These are phyloP conservation scores for Enteromius paludinosus DNA, from an alignment of 2,797 vertebrate genomes.

Conservation along the genomic window DNA sequence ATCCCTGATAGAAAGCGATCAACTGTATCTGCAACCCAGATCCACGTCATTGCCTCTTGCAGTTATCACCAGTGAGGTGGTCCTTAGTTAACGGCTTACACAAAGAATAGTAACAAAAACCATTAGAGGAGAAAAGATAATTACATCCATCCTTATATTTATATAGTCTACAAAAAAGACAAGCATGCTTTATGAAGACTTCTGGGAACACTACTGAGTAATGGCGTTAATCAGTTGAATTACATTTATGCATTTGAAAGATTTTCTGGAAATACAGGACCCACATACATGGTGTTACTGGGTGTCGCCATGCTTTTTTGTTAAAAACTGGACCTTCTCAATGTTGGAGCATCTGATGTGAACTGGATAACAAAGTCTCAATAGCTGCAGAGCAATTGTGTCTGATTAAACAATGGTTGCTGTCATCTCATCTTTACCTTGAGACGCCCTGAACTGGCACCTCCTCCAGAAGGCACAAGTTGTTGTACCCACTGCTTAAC, in stretches of 20 bases:
- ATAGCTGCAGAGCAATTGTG: conserved; percentile 60
- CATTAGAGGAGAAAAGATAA: not conserved
- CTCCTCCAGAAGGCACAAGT: conserved; percentile 15
- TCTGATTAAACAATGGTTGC: conserved; percentile 62
- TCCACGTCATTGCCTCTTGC: not conserved
- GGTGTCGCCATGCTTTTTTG: not conserved
- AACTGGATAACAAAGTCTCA: conserved; percentile 63
- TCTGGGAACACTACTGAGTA: not conserved
- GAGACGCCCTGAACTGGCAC: conserved; percentile 11
- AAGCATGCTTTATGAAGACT: not conserved
- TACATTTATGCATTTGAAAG: not conserved
- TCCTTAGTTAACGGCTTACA: not conserved
- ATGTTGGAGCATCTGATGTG: not conserved
- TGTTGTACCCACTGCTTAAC: not conserved
- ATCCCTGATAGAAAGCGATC: not conserved
- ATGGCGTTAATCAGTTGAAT: not conserved
- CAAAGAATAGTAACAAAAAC: not conserved
- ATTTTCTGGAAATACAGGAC: not conserved
- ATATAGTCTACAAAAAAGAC: not conserved
- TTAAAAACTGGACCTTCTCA: not conserved
- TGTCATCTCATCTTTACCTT: conserved; percentile 68
- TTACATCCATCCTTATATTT: not conserved
- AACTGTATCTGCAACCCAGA: not conserved
- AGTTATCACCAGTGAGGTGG: not conserved
- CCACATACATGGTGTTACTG: not conserved